Evolutionary conservation across 2,888 invertebrate species (phyloP), one percentile per base, ranked within the genome.

Genomic region (Cantharis flavilabris): DNA sequence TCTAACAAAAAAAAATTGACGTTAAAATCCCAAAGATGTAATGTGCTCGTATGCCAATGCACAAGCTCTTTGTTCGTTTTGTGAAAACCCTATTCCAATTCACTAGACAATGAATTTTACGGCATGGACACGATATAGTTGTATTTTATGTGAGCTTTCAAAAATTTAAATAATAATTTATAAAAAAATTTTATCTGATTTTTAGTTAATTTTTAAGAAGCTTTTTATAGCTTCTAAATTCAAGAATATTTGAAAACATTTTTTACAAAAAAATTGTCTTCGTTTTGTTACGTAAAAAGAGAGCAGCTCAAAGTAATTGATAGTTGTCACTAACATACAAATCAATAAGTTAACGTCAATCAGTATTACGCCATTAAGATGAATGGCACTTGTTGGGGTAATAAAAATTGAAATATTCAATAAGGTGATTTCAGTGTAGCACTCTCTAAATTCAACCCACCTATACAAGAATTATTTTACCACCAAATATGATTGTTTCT

Each of bases 241-340:
- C 26, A 26, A 26, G 9, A 26, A 26, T 9, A 26, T 26, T 26
- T 26, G 26, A 26, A 26, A 26, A 9, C 26, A 9, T 0, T 26
- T n/a, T 26, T 9, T 26, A 1, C 9, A 26, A 26, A 26, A 26
- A 26, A 18, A 23, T 23, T n/a, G n/a, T 9, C 5, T 9, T 65
- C 18, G 2, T 13, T 13, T n/a, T 65, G 23, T 67, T 23, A 23
- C 13, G 13, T 67, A 67, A 67, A 13, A 20, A 67, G 10, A 10
- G 13, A 23, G 13, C 18, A 23, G 13, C 26, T 20, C 23, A 26
- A 67, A 67, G 26, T 67, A 67, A 67, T 67, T 67, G 26, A 67
- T 67, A 67, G 65, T 67, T 67, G 65, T 67, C 65, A 67, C 20
- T 67, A 67, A 67, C 65, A 67, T 20, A 67, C 10, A 67, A 67